These are phyloP conservation scores for Origma solitaria DNA, from an alignment of 2,113 vertebrate species.

Conservation along the genomic window DNA sequence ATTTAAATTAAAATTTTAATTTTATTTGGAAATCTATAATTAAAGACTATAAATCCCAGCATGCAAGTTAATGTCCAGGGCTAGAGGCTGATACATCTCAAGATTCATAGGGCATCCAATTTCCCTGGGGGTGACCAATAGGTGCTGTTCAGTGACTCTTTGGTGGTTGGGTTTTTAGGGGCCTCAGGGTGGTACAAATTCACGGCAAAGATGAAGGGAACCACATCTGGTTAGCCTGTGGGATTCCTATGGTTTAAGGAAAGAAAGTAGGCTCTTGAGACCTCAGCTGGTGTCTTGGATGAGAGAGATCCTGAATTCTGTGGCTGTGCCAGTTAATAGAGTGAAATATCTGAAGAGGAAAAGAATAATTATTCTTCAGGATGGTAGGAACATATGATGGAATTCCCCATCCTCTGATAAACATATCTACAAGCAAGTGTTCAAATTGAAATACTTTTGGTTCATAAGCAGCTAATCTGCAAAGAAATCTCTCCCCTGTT, in stretches of 20 bases:
- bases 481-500: conserved; percentile 45
- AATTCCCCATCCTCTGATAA: conserved; percentile 46
- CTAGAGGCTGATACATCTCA: background rate
- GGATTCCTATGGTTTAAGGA: background rate
- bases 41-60: background rate
- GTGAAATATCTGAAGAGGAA: background rate
- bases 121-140: background rate
- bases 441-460: conserved; percentile 51
- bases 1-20: too few species aligned
- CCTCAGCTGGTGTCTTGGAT: background rate
- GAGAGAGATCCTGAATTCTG: background rate
- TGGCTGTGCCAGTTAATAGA: background rate
- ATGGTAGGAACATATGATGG: background rate
- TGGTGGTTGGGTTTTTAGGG: background rate
- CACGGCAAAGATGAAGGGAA: background rate
- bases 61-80: background rate
- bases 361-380: conserved; percentile 6
- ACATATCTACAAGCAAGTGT: conserved; percentile 20
- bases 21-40: background rate
- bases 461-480: conserved; percentile 64
- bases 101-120: rapidly evolving
- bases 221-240: background rate
- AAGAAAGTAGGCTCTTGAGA: background rate
- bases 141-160: background rate
- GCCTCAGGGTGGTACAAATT: background rate